phyloP scores from a whole-genome alignment of 2,797 vertebrate species.

The Gastrophryne carolinensis region DNA sequence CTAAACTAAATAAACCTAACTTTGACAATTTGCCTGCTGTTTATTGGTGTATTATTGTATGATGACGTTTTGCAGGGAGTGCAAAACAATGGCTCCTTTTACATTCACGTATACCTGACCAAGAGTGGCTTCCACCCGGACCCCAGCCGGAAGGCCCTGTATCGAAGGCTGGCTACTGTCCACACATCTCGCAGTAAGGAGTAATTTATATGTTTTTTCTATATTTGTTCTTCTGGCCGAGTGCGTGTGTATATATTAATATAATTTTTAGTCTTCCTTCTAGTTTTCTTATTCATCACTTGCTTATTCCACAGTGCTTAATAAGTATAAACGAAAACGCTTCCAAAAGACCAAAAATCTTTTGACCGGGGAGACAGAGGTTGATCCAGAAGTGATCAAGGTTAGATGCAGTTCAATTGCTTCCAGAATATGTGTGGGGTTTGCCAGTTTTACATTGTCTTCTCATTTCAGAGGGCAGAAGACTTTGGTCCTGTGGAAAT shows the following conservation, averaged over 20 bases:
- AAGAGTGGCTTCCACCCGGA: slow-evolving; percentile 97
- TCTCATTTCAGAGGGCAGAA: slow-evolving; percentile 80
- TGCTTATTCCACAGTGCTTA: slow-evolving; percentile 78
- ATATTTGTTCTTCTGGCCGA: not conserved
- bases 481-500: slow-evolving; percentile 92
- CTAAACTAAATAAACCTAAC: too few relatives aligned
- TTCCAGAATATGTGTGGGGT: not conserved
- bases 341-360: slow-evolving; percentile 96
- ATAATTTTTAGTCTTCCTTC: too few relatives aligned
- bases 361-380: slow-evolving; percentile 90
- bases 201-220: too few relatives aligned
- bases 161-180: slow-evolving; percentile 87
- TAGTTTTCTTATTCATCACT: not conserved
- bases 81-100: slow-evolving; percentile 86
- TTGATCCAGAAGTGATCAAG: slow-evolving; percentile 88
- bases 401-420: slow-evolving; percentile 52
- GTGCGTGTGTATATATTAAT: too few relatives aligned
- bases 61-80: slow-evolving; percentile 68
- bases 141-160: slow-evolving; percentile 87
- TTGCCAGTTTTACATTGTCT: not conserved
- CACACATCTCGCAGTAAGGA: slow-evolving; percentile 84
- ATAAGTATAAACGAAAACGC: slow-evolving; percentile 91
- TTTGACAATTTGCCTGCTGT: too few relatives aligned
- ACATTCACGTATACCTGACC: slow-evolving; percentile 91
- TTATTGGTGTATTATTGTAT: not conserved